Evolutionary conservation across 2,797 vertebrate species (phyloP).

Genomic region (Coranthus polyacanthus): DNA sequence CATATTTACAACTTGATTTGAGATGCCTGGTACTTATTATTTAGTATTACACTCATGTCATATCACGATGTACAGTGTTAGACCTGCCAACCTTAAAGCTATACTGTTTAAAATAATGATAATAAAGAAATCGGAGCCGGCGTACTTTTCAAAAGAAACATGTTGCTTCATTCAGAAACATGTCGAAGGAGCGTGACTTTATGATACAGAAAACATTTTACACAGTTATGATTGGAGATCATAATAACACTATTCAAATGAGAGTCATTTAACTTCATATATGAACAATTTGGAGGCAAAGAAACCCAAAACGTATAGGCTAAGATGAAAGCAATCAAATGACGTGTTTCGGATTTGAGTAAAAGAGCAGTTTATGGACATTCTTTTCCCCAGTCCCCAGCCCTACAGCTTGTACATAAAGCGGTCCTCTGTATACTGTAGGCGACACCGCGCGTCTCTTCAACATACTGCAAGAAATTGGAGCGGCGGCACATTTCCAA

Average conservation of each 20-base stretch:
- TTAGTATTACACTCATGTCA: too few relatives aligned
- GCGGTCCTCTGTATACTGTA: neutral
- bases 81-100: too few relatives aligned
- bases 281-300: constrained; percentile 24
- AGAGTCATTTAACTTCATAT: constrained; percentile 27
- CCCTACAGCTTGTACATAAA: constrained; percentile 1
- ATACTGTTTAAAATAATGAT: neutral
- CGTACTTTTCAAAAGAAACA: constrained; percentile 53
- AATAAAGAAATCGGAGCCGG: constrained; percentile 31
- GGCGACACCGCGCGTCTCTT: constrained; percentile 23
- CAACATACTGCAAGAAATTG: constrained; percentile 13
- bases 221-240: constrained; percentile 37
- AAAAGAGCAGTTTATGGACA: constrained; percentile 15
- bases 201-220: constrained; percentile 56
- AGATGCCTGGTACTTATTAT: too few relatives aligned
- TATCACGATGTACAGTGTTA: too few relatives aligned
- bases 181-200: constrained; percentile 42
- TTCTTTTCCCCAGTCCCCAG: neutral
- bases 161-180: constrained; percentile 63
- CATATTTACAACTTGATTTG: too few relatives aligned
- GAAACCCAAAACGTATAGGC: constrained; percentile 3
- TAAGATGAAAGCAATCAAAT: constrained; percentile 16
- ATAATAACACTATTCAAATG: constrained; percentile 37
- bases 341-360: constrained; percentile 9
- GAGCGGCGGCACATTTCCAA: constrained; percentile 23